Conservation (phyloP, 2,113 vertebrate genomes). For the Osmerus eperlanus region DNA sequence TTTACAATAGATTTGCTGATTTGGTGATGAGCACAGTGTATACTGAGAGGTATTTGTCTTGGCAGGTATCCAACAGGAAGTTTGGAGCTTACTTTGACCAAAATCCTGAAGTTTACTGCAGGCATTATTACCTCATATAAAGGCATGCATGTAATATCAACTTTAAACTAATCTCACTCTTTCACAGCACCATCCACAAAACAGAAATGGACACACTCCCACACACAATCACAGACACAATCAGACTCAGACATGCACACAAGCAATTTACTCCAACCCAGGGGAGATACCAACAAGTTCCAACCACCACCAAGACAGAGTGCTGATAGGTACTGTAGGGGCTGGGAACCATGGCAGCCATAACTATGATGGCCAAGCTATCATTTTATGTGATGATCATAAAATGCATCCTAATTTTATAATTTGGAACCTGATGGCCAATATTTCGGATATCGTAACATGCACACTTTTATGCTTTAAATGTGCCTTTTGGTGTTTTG, state of each 20-base stretch:
- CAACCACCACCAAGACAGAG: too few species aligned
- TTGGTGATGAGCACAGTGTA: background rate
- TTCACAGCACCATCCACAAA: background rate
- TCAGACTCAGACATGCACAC: background rate
- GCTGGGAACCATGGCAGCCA: too few species aligned
- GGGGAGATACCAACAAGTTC: too few species aligned
- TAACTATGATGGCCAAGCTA: too few species aligned
- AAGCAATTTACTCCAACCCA: background rate
- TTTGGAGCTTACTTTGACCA: slow-evolving; percentile 6
- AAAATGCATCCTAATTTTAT: too few species aligned
- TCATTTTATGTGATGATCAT: too few species aligned
- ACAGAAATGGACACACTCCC: background rate
- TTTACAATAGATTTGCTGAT: background rate
- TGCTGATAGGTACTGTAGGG: too few species aligned
- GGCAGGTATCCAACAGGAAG: slow-evolving; percentile 31
- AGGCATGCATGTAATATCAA: slow-evolving; percentile 1
- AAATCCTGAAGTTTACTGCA: slow-evolving; percentile 10
- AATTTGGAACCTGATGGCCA: too few species aligned
- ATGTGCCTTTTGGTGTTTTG: too few species aligned
- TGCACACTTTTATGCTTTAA: too few species aligned
- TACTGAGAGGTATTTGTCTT: slow-evolving; percentile 16
- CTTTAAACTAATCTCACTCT: background rate
- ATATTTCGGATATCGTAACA: too few species aligned
- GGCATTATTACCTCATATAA: slow-evolving; percentile 24
- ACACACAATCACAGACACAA: background rate